These are phyloP conservation scores for Thaumatotibia leucotreta DNA, from an alignment of 1,140 invertebrate genomes.

Conservation along the genomic window DNA sequence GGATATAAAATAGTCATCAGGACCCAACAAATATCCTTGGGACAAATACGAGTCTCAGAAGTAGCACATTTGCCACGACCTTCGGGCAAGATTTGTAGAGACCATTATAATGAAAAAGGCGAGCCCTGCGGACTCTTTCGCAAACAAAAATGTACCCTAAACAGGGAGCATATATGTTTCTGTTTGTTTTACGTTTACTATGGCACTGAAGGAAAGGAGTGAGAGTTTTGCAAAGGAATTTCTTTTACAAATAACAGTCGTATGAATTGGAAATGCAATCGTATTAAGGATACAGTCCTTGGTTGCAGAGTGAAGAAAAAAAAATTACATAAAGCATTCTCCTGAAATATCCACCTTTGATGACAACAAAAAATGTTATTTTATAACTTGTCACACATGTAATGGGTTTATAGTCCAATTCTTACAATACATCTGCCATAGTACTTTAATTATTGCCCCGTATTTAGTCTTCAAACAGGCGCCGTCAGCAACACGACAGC, in stretches of 20 bases:
- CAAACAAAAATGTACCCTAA: not conserved
- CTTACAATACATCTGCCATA: not conserved
- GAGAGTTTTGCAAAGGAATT: not conserved
- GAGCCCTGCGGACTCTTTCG: not conserved
- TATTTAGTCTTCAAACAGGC: not conserved
- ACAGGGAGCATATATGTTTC: not conserved
- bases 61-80: not conserved
- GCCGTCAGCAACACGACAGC: not conserved
- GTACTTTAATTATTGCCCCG: not conserved
- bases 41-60: not conserved
- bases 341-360: too few species aligned
- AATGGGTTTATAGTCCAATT: not conserved
- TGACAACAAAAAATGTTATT: too few species aligned
- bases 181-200: not conserved
- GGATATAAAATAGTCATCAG: not conserved
- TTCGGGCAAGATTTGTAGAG: conserved; percentile 6
- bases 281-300: not conserved
- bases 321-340: not conserved
- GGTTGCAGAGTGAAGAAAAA: not conserved
- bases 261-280: not conserved
- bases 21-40: not conserved
- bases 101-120: conserved; percentile 6
- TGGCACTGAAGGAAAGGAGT: not conserved
- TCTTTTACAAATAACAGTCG: not conserved
- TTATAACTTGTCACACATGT: too few species aligned